These are phyloP conservation scores for Sialis lutaria DNA, from an alignment of 2,888 invertebrate genomes.

Conservation along the genomic window DNA sequence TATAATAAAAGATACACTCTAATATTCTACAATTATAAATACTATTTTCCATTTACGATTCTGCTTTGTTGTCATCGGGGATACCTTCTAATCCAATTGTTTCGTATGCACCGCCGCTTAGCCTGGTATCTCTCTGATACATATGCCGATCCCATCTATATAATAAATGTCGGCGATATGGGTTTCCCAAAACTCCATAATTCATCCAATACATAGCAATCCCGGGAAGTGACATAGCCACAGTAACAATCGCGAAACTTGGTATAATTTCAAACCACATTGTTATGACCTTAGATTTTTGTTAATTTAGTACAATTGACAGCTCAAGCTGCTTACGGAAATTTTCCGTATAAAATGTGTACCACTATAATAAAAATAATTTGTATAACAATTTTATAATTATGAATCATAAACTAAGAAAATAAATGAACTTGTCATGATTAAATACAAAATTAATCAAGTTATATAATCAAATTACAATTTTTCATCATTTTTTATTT, in stretches of 20 bases:
- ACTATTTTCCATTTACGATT: neutral
- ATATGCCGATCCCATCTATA: slow-evolving; percentile 32
- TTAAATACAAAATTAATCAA: too few relatives aligned
- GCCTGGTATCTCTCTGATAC: slow-evolving; percentile 41
- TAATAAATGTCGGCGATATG: slow-evolving; percentile 33
- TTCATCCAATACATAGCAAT: slow-evolving; percentile 42
- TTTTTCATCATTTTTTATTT: too few relatives aligned
- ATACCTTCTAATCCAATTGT: slow-evolving; percentile 38
- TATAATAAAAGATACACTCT: neutral
- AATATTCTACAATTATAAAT: neutral
- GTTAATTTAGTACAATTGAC: neutral
- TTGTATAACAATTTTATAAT: too few relatives aligned
- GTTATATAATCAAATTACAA: too few relatives aligned
- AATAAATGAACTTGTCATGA: too few relatives aligned
- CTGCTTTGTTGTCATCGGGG: slow-evolving; percentile 27
- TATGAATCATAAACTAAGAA: too few relatives aligned
- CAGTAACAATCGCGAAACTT: slow-evolving; percentile 38
- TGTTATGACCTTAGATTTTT: slow-evolving; percentile 10
- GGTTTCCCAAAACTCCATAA: slow-evolving; percentile 39
- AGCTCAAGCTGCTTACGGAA: too few relatives aligned
- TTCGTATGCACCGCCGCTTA: slow-evolving; percentile 42
- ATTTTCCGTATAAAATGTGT: too few relatives aligned
- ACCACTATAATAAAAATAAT: too few relatives aligned
- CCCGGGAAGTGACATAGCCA: slow-evolving; percentile 39
- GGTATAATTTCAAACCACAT: slow-evolving; percentile 65